phyloP scores from a whole-genome alignment of 2,888 invertebrate species.

The Ophioninae sp. region DNA sequence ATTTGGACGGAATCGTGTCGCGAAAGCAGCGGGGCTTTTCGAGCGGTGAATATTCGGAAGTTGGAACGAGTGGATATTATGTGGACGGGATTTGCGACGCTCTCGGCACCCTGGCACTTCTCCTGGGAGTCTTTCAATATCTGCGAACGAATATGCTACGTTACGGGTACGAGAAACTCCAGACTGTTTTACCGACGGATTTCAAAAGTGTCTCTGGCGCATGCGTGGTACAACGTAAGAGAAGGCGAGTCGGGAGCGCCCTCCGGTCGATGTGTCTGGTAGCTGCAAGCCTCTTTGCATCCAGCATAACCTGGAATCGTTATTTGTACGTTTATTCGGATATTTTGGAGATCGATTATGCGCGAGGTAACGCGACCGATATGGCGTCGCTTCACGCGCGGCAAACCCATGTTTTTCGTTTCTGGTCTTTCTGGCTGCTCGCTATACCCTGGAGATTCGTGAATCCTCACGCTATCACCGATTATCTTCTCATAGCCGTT shows the following conservation, averaged over 20 bases:
- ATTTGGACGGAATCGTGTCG: conserved; percentile 93
- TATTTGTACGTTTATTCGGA: conserved; percentile 91
- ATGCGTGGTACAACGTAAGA: conserved; percentile 80
- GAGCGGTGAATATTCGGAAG: conserved; percentile 89
- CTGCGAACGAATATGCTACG: conserved; percentile 88
- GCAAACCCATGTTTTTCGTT: conserved; percentile 85
- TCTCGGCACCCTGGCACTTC: conserved; percentile 87
- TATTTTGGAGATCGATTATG: conserved; percentile 85
- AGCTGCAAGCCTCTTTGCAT: conserved; percentile 87
- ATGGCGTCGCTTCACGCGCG: conserved; percentile 82
- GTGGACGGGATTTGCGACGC: conserved; percentile 92
- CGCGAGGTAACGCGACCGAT: conserved; percentile 62
- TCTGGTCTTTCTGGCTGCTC: conserved; percentile 88
- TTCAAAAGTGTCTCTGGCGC: conserved; percentile 79
- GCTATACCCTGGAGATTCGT: conserved; percentile 89
- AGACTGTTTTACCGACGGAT: conserved; percentile 82
- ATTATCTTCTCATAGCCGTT: conserved; percentile 88
- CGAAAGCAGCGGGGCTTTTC: conserved; percentile 87
- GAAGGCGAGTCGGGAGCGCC: conserved; percentile 83
- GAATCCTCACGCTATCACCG: conserved; percentile 90
- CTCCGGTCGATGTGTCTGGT: conserved; percentile 86
- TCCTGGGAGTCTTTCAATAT: conserved; percentile 87
- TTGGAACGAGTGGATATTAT: conserved; percentile 91
- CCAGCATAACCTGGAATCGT: conserved; percentile 92
- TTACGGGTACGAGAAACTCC: conserved; percentile 87